Evolutionary conservation across 2,888 invertebrate species (phyloP).

Genomic region (Epinotia brunnichana): DNA sequence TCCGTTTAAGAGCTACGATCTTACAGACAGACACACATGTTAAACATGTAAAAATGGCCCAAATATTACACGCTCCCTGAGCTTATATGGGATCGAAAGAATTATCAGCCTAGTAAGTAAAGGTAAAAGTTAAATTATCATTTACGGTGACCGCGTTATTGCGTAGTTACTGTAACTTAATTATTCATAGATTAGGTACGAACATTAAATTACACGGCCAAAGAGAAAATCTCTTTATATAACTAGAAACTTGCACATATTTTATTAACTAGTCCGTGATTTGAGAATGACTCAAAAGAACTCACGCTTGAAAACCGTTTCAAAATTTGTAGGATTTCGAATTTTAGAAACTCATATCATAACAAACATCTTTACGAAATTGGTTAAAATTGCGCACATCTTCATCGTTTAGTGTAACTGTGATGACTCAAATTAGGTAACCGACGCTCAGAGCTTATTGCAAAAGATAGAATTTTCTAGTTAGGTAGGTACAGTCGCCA

Average conservation of each 20-base stretch:
- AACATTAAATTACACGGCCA: background rate
- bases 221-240: slow-evolving; percentile 9
- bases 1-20: too few relatives aligned
- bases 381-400: background rate
- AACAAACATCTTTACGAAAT: background rate
- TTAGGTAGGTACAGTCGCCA: too few relatives aligned
- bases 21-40: too few relatives aligned
- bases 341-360: background rate
- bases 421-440: too few relatives aligned
- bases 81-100: too few relatives aligned
- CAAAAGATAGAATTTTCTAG: too few relatives aligned
- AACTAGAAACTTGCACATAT: slow-evolving; percentile 3
- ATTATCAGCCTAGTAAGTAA: too few relatives aligned
- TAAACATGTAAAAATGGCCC: too few relatives aligned
- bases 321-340: background rate
- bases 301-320: background rate
- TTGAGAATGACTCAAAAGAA: background rate
- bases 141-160: background rate
- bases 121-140: background rate
- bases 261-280: slow-evolving; percentile 9
- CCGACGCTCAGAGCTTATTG: too few relatives aligned
- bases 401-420: background rate
- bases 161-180: too few relatives aligned
- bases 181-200: background rate
- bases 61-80: too few relatives aligned